phyloP scores from a whole-genome alignment of 2,113 vertebrate genomes.

The Elaphurus davidianus region DNA sequence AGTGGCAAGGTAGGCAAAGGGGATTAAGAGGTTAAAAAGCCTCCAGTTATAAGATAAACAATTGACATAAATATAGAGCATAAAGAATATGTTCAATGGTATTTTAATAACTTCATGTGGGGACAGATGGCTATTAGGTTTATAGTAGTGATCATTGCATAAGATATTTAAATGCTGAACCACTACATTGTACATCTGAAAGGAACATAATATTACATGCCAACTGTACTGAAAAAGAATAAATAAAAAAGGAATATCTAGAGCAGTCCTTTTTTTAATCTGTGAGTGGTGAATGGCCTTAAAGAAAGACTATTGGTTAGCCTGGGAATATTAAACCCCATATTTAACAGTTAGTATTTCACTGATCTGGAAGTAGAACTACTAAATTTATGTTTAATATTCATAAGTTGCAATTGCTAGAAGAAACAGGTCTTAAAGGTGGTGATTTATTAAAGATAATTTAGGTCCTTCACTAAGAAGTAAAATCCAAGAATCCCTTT shows the following conservation, averaged over 20 bases:
- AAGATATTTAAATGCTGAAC: background rate
- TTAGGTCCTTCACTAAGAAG: background rate
- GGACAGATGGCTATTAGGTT: background rate
- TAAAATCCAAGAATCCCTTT: background rate
- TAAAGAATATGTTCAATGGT: background rate
- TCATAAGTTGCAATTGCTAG: background rate
- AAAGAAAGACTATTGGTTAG: background rate
- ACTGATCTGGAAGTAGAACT: background rate
- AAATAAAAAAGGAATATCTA: background rate
- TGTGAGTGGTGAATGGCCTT: fast-evolving
- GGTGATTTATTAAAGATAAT: background rate
- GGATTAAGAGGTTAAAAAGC: background rate
- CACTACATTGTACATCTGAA: background rate
- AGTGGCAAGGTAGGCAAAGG: background rate
- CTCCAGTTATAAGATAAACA: background rate
- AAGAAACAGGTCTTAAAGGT: background rate
- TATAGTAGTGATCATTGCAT: background rate
- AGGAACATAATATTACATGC: background rate
- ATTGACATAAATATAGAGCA: background rate
- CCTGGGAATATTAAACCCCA: background rate
- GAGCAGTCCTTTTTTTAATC: background rate
- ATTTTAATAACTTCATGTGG: background rate
- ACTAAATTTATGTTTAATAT: background rate
- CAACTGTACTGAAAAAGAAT: background rate
- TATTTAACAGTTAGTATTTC: background rate